Evolutionary conservation across 2,113 vertebrate species (phyloP).

Genomic region (Perca fluviatilis): DNA sequence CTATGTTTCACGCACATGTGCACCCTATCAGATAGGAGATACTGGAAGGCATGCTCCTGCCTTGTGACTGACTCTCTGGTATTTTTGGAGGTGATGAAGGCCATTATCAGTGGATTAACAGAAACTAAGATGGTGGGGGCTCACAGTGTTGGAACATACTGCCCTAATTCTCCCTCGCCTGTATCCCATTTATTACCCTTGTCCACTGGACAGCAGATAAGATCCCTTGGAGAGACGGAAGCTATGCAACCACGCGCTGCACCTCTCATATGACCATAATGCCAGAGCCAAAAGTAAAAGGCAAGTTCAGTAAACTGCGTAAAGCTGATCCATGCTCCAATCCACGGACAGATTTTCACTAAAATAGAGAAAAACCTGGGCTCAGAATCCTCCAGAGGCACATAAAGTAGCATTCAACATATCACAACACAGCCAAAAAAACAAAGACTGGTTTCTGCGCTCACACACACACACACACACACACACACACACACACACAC

Average conservation of each 20-base stretch:
- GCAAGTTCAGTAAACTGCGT: conserved; percentile 21
- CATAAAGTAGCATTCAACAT: conserved; percentile 59
- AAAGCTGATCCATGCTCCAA: conserved; percentile 5
- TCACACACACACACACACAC: conserved; percentile 33
- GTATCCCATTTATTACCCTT: conserved; percentile 42
- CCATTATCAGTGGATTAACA: conserved; percentile 70
- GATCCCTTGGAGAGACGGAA: conserved; percentile 45
- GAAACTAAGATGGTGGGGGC: conserved; percentile 61
- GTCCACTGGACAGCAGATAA: conserved; percentile 55
- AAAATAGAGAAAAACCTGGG: conserved; percentile 23
- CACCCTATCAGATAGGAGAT: conserved; percentile 45
- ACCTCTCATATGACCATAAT: conserved; percentile 54
- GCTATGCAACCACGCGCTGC: conserved; percentile 31
- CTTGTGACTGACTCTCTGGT: conserved; percentile 68
- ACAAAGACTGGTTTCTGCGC: conserved; percentile 44
- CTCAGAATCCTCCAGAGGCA: conserved; percentile 36
- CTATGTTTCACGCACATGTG: conserved; percentile 32
- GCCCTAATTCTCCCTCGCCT: conserved; percentile 43
- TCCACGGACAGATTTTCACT: conserved; percentile 18
- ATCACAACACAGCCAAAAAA: conserved; percentile 57
- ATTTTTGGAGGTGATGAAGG: conserved; percentile 63
- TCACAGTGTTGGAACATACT: conserved; percentile 43
- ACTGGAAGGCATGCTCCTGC: conserved; percentile 33
- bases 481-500: not conserved
- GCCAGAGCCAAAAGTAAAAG: conserved; percentile 50